Evolutionary conservation across 2,113 vertebrate species (phyloP).

Genomic region (Porphyrio hochstetteri): DNA sequence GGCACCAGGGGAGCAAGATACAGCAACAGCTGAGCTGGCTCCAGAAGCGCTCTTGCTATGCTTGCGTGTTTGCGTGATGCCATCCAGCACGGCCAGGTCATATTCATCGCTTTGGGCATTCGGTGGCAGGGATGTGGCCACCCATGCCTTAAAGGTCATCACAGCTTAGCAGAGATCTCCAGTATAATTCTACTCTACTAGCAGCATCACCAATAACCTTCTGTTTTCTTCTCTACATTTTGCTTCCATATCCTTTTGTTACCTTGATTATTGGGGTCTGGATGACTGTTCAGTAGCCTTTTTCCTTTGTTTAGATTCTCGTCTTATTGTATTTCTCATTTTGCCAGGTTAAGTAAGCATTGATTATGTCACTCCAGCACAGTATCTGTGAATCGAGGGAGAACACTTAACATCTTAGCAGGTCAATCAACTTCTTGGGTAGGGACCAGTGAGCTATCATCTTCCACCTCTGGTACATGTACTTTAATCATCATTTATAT

Average conservation of each 20-base stretch:
- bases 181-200: not conserved
- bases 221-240: not conserved
- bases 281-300: not conserved
- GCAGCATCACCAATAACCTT: not conserved
- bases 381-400: not conserved
- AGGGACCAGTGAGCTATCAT: not conserved
- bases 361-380: not conserved
- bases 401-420: not conserved
- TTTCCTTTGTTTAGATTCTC: not conserved
- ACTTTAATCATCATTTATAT: conserved; percentile 12
- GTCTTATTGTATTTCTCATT: not conserved
- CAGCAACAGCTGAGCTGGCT: conserved; percentile 44
- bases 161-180: not conserved
- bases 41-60: not conserved
- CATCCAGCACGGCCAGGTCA: not conserved
- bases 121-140: not conserved
- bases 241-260: not conserved
- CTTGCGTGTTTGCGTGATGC: not conserved
- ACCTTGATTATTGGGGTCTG: not conserved
- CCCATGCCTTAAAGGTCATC: not conserved
- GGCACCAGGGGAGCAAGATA: not conserved
- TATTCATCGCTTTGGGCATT: not conserved
- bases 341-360: not conserved
- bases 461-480: not conserved
- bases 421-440: not conserved